phyloP scores from a whole-genome alignment of 1,140 invertebrate species.

The Neoseiulus cucumeris region DNA sequence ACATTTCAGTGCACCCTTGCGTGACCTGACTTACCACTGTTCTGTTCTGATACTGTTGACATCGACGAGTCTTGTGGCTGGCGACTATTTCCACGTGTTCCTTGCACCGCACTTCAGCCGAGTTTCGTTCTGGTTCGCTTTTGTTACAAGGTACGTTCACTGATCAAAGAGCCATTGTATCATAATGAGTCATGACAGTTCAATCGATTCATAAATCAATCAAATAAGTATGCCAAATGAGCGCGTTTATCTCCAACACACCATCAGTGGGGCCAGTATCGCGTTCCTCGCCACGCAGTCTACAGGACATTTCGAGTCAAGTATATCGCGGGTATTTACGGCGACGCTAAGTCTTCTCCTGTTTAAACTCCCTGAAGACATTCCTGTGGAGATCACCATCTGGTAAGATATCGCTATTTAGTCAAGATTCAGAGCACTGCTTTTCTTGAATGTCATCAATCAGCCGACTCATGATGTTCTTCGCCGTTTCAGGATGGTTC shows the following conservation, averaged over 20 bases:
- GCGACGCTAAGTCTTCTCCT: background rate
- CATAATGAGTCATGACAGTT: background rate
- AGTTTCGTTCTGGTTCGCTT: background rate
- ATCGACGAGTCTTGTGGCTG: background rate
- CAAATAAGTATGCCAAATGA: background rate
- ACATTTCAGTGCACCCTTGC: background rate
- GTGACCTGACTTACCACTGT: slow-evolving; percentile 6
- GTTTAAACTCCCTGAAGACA: background rate
- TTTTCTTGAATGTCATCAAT: too few species aligned
- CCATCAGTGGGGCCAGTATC: background rate
- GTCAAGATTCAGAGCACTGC: too few species aligned
- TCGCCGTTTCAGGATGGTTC: slow-evolving; percentile 6
- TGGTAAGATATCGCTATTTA: too few species aligned
- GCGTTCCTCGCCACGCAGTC: background rate
- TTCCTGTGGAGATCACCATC: background rate
- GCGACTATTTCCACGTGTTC: background rate
- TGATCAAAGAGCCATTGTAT: background rate
- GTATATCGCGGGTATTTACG: background rate
- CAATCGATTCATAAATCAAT: background rate
- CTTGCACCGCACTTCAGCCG: background rate
- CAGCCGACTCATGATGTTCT: too few species aligned
- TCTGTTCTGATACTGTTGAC: background rate
- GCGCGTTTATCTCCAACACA: background rate
- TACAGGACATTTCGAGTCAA: background rate
- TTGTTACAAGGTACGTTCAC: background rate